Base-by-base conservation (phyloP, 2,797 vertebrate genomes). In the Xyrichtys novacula region DNA sequence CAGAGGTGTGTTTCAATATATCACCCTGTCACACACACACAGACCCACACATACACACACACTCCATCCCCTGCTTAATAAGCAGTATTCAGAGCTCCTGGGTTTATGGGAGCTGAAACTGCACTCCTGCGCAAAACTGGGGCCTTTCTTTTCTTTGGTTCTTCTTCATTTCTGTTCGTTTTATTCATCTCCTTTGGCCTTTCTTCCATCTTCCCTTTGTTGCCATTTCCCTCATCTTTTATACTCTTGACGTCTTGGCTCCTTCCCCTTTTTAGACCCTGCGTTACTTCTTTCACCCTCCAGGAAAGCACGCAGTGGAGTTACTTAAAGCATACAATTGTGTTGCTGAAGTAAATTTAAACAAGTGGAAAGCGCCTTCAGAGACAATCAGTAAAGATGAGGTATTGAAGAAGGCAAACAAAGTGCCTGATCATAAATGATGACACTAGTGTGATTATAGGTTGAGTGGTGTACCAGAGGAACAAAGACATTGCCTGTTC, bases 1-100 rank as follows among this genome's bases (percentile, higher is more conserved):
- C 85, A 85, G 88, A 91, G 89, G 89, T 91, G 90, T 89, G 88
- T 90, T 92, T 90, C 91, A 91, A 92, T 92, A 92, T 91, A 91
- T 91, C 90, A 91, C 85, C 76, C 88, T 90, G 86, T 87, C 88
- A 72, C 86, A 77, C 77, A 71, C 79, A 72, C 83, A 82, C 78
- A 66, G 74, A 74, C 65, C n/a, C n/a, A 80, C 75, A 74, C 66
- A 67, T 63, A 56, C 65, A 59, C 60, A 79, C 66, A 76, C 63
- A 49, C 68, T 58, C 11, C 25, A 77, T 76, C 44, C 86, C 85
- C 83, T 91, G 90, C 90, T 91, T 92, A 92, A 91, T 92, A 92
- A 91, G 91, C 91, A 81, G 80, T 91, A 91, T 91, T 91, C 89
- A 84, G 89, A 89, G 88, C 90, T 92, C 87, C 80, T 90, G 88